Evolutionary conservation across 2,888 invertebrate genomes (phyloP), one percentile per base, ranked within the genome.

Genomic region (Mantis religiosa): DNA sequence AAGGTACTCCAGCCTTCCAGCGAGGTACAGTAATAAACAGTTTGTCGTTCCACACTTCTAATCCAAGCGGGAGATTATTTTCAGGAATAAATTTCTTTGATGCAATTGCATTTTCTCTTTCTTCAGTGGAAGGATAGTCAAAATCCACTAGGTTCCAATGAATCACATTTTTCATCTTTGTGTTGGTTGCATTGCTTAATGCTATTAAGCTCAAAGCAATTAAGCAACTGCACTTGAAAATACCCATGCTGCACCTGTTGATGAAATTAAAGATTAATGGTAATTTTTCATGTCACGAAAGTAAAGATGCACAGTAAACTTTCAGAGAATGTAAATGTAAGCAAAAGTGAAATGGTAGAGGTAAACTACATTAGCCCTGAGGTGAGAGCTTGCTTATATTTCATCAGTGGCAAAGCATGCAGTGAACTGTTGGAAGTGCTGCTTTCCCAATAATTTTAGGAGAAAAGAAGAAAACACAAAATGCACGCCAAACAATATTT

Each of bases 1-100:
- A 95, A 14, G 95, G 96, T 0, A 97, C 96, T 0, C 97, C 97
- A 30, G 94, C 93, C 92, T 95, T 94, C 92, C 97, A 94, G 88
- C 97, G 93, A 0, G 97, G 97, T 95, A 97, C 84, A 95, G 92
- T 94, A 71, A 92, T 90, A 91, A 92, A 92, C 87, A 92, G 90
- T 95, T 97, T 93, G 96, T 96, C 94, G 91, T 94, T 95, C 96
- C 96, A 97, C 89, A 95, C 94, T 88, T 95, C 96, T 90, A 97
- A 91, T 20, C 97, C 97, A 87, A 97, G 93, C 0, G 96, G 96
- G 87, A 96, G 93, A 93, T 96, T 97, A 92, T 97, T 95, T 88
- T 93, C 95, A 15, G 94, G 95, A 8, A 96, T 93, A 92, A 95
- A 97, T 87, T 93, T 93, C 83, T 95, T 95, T 27, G 94, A 94